phyloP scores from a whole-genome alignment of 2,888 invertebrate species.

The Neria commutata region DNA sequence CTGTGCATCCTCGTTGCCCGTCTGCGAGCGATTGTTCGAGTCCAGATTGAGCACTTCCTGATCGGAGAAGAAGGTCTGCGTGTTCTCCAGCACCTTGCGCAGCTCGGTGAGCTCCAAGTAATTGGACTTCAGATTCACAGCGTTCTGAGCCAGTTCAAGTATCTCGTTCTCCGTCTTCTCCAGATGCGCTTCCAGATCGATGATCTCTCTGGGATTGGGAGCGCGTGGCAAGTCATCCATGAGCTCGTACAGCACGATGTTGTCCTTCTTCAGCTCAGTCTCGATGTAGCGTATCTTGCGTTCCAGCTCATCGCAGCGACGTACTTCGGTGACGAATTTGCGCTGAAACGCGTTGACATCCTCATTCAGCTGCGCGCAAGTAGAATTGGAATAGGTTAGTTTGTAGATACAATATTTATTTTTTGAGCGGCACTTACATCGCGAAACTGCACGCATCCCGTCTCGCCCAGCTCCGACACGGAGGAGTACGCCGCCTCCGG shows the following conservation, averaged over 20 bases:
- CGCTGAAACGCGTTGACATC: conserved; percentile 83
- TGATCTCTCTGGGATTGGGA: conserved; percentile 79
- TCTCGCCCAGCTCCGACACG: conserved; percentile 93
- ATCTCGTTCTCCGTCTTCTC: conserved; percentile 97
- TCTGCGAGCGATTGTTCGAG: conserved; percentile 77
- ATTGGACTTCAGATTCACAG: conserved; percentile 92
- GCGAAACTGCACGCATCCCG: conserved; percentile 93
- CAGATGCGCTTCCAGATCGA: conserved; percentile 82
- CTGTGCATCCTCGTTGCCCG: conserved; percentile 51
- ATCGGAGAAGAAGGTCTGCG: conserved; percentile 68
- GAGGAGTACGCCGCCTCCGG: conserved; percentile 95
- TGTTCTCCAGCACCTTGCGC: conserved; percentile 90
- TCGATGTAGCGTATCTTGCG: conserved; percentile 81
- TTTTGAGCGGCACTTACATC: conserved; percentile 73
- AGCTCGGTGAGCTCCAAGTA: conserved; percentile 91
- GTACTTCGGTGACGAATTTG: conserved; percentile 84
- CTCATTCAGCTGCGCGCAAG: conserved; percentile 71
- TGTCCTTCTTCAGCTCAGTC: conserved; percentile 80
- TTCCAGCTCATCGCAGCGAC: conserved; percentile 86
- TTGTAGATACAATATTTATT: conserved; percentile 19
- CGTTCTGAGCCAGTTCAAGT: conserved; percentile 92
- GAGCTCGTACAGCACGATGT: conserved; percentile 75
- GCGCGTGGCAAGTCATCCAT: conserved; percentile 72
- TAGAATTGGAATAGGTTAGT: not conserved
- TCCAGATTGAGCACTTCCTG: conserved; percentile 60